Evolutionary conservation across 2,888 invertebrate species (phyloP).

Genomic region (Venusia cambrica): DNA sequence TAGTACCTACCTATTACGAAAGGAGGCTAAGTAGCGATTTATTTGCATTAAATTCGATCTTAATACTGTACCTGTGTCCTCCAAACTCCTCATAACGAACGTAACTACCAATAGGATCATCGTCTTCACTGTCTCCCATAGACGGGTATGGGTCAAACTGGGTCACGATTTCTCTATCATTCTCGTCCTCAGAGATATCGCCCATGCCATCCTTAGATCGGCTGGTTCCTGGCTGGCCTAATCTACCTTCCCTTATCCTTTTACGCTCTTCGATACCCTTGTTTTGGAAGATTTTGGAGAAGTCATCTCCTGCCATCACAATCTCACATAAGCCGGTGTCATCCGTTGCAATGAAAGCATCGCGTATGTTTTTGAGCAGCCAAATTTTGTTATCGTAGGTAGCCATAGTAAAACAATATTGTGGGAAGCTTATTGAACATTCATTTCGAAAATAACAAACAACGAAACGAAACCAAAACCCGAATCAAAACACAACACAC

Average conservation of each 20-base stretch:
- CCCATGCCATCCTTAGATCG: constrained; percentile 56
- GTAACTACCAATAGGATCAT: constrained; percentile 86
- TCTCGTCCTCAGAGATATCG: constrained; percentile 58
- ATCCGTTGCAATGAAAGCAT: constrained; percentile 97
- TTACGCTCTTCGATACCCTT: constrained; percentile 67
- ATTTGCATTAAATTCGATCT: no score
- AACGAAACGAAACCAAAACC: constrained; percentile 1
- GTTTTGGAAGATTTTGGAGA: constrained; percentile 81
- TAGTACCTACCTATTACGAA: no score
- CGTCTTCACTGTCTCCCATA: constrained; percentile 89
- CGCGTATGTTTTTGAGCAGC: constrained; percentile 94
- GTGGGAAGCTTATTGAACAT: no score
- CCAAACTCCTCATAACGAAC: constrained; percentile 86
- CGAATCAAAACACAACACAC: no score
- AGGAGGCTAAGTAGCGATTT: no score
- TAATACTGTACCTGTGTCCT: constrained; percentile 78
- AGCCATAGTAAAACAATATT: no score
- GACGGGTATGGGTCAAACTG: constrained; percentile 87
- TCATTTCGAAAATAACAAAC: constrained; percentile 1
- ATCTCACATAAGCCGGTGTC: constrained; percentile 97
- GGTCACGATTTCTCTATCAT: constrained; percentile 66
- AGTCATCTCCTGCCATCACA: constrained; percentile 92
- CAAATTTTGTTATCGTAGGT: constrained; percentile 96
- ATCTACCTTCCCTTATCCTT: constrained; percentile 50
- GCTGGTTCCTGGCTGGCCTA: constrained; percentile 57